Evolutionary conservation across 2,888 invertebrate species (phyloP), one percentile per base, ranked within the genome.

Genomic region (Polyommatus iphigenia): DNA sequence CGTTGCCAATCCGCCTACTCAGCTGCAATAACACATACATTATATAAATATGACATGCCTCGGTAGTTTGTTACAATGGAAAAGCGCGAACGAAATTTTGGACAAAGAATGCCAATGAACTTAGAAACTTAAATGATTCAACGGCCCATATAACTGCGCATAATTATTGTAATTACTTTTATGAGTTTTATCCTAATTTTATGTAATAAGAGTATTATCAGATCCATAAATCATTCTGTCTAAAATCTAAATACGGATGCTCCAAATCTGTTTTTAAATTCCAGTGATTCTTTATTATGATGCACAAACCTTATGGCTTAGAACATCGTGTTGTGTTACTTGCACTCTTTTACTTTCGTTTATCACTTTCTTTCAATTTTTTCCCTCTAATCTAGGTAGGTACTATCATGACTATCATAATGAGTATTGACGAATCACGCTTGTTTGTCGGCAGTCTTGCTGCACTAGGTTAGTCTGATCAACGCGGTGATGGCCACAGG

Each of bases 71-170:
- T 67, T 67, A 67, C 67, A 67, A 67, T 67, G 67, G 29, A 29
- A 67, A 67, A 32, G 29, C 62, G 62, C 62, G 62, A 29, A 67
- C 62, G 24, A 67, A 24, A 24, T 67, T 67, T 67, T 32, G 5
- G 67, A 67, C 67, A 67, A 67, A 67, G 29, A 67, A 67, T 62
- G 67, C 67, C 67, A 67, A 67, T 67, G 67, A 67, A 67, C 67
- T 67, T 67, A 67, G 29, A 67, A 67, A 67, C 62, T 67, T 67
- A 67, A 13, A 29, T 67, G 67, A 67, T 29, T 67, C 67, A 67
- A 67, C 67, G 4, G 29, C 5, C 67, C 29, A 15, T 10, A 62
- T 5, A 67, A 67, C 62, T 67, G 62, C 62, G 15, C 3, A 46
- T 41, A 10, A 46, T 46, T 46, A 46, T 46, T 46, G 46, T 67